Base-by-base conservation (phyloP, 1,140 invertebrate species). In the Mylabris phalerata region DNA sequence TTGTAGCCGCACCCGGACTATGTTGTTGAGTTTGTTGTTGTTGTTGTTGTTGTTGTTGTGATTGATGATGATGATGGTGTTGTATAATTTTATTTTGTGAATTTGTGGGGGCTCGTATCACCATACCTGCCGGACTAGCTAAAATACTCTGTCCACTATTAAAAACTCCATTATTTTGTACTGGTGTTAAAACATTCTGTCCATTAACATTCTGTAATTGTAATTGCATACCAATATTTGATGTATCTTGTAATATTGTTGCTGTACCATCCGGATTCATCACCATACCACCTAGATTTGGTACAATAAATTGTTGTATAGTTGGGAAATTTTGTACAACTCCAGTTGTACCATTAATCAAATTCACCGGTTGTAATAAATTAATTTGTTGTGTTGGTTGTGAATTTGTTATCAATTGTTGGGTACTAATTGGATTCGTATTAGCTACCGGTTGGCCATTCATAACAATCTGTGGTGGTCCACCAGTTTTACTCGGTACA, bases 231-330 rank as follows among this genome's bases (percentile, higher is more conserved):
- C 84, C 84, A 52, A 85, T 77, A 49, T 84, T 82, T 0, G 80
- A 82, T 10, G 84, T 81, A 82, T 26, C 86, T 81, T 24, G 87
- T 81, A 86, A 84, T 83, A 46, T 89, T 81, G 81, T 92, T 82
- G 60, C 89, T 80, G 73, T 73, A 13, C 73, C 73, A 63, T 75
- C 73, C 3, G 73, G 63, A 54, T 73, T 72, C 71, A 75, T 73
- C 5, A 75, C 71, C 72, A 75, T 73, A 13, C 68, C 64, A 2
- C 88, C 87, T 1, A 89, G 72, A 63, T 89, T 87, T 3, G 89
- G 89, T 46, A 92, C 84, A 47, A 91, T 85, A 65, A 91, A 86
- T 67, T 92, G 89, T 66, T 91, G 89, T 51, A 89, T 87, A 0
- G 86, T 82, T 0, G 86, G 86, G 67, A 89, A 86, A 70, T 89